These are phyloP conservation scores for Alfaro cultratus DNA, from an alignment of 2,797 vertebrate species.

Conservation along the genomic window DNA sequence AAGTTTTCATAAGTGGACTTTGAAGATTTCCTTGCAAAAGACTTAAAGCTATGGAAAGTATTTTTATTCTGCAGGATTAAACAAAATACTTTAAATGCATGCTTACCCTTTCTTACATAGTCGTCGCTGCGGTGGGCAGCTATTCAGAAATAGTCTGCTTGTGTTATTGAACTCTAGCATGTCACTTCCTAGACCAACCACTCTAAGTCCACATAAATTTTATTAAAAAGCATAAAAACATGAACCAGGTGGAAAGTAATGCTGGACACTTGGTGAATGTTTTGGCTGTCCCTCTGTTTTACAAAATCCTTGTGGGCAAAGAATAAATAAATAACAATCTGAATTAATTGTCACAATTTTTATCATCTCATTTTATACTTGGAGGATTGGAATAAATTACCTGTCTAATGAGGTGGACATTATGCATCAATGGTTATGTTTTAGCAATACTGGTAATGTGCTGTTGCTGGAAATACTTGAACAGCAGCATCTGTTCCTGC, in stretches of 20 bases:
- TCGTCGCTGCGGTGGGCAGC: not conserved
- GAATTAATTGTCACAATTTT: not conserved
- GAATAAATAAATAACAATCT: not conserved
- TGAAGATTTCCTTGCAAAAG: not conserved
- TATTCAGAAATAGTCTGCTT: not conserved
- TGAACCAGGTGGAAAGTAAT: not conserved
- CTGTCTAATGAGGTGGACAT: not conserved
- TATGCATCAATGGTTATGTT: not conserved
- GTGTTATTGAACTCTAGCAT: not conserved
- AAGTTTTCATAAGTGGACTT: slow-evolving; percentile 2
- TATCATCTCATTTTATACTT: not conserved
- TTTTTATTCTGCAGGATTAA: not conserved
- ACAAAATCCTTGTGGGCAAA: not conserved
- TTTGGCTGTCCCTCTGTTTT: not conserved
- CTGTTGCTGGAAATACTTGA: not conserved
- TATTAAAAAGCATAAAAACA: not conserved
- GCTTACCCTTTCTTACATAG: not conserved
- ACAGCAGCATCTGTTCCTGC: not conserved
- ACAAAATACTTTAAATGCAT: not conserved
- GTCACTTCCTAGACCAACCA: not conserved
- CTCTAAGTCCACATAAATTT: not conserved
- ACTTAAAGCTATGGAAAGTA: not conserved
- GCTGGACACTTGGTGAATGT: not conserved
- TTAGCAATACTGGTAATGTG: not conserved
- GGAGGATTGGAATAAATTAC: not conserved